Base-by-base conservation (phyloP, 1,140 invertebrate species). In the Pseudomyrmex pallidus region DNA sequence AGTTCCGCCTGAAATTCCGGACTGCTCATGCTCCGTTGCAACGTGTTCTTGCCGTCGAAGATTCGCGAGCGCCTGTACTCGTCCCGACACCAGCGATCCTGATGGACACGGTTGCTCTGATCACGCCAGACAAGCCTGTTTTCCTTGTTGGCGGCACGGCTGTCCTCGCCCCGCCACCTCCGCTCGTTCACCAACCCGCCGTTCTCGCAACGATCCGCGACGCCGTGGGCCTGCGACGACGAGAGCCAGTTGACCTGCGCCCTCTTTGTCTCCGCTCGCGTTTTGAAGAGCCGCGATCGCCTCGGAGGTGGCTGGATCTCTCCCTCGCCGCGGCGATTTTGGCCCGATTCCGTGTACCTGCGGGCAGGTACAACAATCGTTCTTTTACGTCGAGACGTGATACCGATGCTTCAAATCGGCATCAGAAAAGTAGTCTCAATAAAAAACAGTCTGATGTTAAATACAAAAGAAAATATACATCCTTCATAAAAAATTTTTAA, bases 1-100 rank as follows among this genome's bases (percentile, higher is more conserved):
- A 96, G 91, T 92, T 97, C 96, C 35, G 95, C 95, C 93, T 96
- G 95, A 93, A 96, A 96, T 92, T 97, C 96, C 64, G 96, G 95
- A 85, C 95, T 95, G 91, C 95, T 95, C 91, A 96, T 94, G 91
- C 95, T 96, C 87, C 95, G 94, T 86, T 95, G 95, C 25, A 93
- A 86, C 46, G 91, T 92, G 63, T 92, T 92, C 77, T 91, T 93
- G 7, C 91, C 91, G 1, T 91, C 89, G 35, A 86, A 83, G 2
- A 83, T 84, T 8, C 87, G 87, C 9, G 74, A 35, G 9, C 78
- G 88, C 12, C 84, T 76, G 15, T 76, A 63, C 2, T 89, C 84
- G 2, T 89, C 85, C 17, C 83, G 78, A 3, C 62, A 61, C 84
- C 85, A 87, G 20, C 74, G 74, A 73, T 82, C 54, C 15, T 74